Conservation (phyloP, 2,113 vertebrate species). For the Kryptolebias marmoratus region DNA sequence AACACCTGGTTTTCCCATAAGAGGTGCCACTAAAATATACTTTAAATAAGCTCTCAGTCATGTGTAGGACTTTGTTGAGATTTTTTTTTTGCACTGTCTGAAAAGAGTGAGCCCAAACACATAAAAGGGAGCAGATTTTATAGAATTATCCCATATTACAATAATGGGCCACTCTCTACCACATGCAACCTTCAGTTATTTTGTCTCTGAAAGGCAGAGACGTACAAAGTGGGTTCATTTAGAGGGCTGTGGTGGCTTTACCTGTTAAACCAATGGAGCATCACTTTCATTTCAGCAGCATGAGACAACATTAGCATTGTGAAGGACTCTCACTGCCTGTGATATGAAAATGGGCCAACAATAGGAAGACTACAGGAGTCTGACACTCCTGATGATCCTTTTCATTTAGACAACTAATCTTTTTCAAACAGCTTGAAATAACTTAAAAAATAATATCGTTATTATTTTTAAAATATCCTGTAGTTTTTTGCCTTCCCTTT, state of each 20-base stretch:
- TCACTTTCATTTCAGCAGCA: slow-evolving; percentile 38
- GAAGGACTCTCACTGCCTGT: slow-evolving; percentile 15
- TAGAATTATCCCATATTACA: slow-evolving; percentile 22
- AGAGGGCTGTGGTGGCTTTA: slow-evolving; percentile 34
- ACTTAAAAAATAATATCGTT: too few relatives aligned
- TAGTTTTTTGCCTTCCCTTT: too few relatives aligned
- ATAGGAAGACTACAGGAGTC: neutral
- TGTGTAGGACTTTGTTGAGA: too few relatives aligned
- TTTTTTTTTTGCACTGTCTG: neutral
- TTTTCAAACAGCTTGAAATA: too few relatives aligned
- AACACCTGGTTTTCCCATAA: too few relatives aligned
- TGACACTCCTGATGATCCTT: neutral
- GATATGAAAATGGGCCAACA: neutral
- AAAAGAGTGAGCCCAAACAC: slow-evolving; percentile 2
- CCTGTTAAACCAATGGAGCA: slow-evolving; percentile 47
- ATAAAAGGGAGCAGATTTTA: slow-evolving; percentile 22
- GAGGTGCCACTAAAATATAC: too few relatives aligned
- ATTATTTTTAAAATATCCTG: too few relatives aligned
- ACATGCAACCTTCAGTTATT: slow-evolving; percentile 5
- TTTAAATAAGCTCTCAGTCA: too few relatives aligned
- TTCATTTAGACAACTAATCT: too few relatives aligned
- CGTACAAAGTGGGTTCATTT: slow-evolving; percentile 33
- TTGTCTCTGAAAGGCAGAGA: neutral
- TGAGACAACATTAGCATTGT: slow-evolving; percentile 25
- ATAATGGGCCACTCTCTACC: slow-evolving; percentile 10